Percentiles rank a stretch among this genome's conserved stretches.
phyloP scores from a whole-genome alignment of 2,113 vertebrate genomes.

The Trichomycterus rosablanca region DNA sequence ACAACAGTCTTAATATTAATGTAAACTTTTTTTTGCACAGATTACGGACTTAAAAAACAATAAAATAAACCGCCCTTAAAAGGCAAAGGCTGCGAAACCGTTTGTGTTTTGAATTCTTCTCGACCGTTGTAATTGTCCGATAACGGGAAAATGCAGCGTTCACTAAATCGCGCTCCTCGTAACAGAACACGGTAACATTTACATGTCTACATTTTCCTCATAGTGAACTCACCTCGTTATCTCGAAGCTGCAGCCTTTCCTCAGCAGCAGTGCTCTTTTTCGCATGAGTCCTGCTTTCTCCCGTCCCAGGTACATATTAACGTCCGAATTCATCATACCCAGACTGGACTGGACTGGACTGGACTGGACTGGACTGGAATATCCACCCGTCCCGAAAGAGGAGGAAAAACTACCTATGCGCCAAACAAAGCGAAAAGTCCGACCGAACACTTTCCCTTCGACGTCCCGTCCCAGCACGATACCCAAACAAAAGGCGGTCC shows the following conservation, averaged over 20 bases:
- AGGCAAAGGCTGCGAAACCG: too few species aligned
- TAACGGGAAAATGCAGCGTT: background rate
- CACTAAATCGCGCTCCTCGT: too few species aligned
- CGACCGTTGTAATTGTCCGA: background rate
- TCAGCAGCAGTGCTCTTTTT: conserved; percentile 74
- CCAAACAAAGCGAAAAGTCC: conserved; percentile 54
- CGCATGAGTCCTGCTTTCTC: conserved; percentile 73
- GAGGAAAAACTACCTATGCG: conserved; percentile 6
- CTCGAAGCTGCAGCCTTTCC: conserved; percentile 81
- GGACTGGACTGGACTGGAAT: too few species aligned
- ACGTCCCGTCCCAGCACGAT: conserved; percentile 30
- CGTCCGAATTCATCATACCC: conserved; percentile 73
- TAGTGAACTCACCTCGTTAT: conserved; percentile 70
- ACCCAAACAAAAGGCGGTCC: conserved; percentile 12
- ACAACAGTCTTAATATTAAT: too few species aligned
- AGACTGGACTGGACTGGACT: conserved; percentile 30
- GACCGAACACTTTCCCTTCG: conserved; percentile 51
- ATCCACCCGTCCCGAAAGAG: conserved; percentile 5
- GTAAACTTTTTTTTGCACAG: too few species aligned
- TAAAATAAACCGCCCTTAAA: too few species aligned
- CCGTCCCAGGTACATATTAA: conserved; percentile 73
- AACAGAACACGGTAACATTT: too few species aligned
- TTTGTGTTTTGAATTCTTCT: too few species aligned
- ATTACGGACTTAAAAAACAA: too few species aligned
- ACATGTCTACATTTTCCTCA: too few species aligned